These are phyloP conservation scores for Yponomeuta evonymella DNA, from an alignment of 2,888 invertebrate species.

Conservation along the genomic window DNA sequence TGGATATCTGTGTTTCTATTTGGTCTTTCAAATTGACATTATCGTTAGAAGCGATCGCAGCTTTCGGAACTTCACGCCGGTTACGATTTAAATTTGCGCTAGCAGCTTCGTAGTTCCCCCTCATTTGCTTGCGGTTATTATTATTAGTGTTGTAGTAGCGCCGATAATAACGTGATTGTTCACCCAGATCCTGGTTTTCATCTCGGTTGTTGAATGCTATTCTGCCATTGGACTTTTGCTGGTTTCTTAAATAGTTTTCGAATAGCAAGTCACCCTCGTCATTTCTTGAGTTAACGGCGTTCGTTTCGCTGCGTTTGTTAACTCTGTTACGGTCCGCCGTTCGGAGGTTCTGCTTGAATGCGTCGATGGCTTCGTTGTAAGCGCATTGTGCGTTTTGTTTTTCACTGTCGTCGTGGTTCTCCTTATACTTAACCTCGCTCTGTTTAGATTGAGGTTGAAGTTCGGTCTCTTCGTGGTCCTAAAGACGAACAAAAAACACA, in stretches of 20 bases:
- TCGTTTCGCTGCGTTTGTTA: not conserved
- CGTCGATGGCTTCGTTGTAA: not conserved
- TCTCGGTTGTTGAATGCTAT: conserved; percentile 1
- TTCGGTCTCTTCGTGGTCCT: not conserved
- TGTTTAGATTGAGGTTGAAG: not conserved
- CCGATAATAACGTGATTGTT: not conserved
- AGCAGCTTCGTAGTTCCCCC: conserved; percentile 32
- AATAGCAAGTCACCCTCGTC: not conserved
- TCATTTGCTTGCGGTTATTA: conserved; percentile 32
- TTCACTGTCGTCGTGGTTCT: not conserved
- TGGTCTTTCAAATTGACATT: not conserved
- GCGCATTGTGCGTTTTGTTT: not conserved
- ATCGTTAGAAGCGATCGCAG: not conserved
- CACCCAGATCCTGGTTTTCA: not conserved
- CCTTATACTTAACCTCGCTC: not conserved
- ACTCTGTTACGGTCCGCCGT: not conserved
- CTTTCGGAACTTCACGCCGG: conserved; percentile 36
- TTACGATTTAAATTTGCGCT: conserved; percentile 38
- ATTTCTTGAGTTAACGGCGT: not conserved
- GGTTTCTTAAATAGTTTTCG: not conserved
- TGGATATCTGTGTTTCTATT: conserved; percentile 20
- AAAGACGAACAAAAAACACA: not conserved
- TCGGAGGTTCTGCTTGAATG: not conserved
- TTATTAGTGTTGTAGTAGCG: conserved; percentile 9
- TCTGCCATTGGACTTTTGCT: not conserved